phyloP scores from a whole-genome alignment of 2,113 vertebrate genomes.

The Cyprichromis sp. region DNA sequence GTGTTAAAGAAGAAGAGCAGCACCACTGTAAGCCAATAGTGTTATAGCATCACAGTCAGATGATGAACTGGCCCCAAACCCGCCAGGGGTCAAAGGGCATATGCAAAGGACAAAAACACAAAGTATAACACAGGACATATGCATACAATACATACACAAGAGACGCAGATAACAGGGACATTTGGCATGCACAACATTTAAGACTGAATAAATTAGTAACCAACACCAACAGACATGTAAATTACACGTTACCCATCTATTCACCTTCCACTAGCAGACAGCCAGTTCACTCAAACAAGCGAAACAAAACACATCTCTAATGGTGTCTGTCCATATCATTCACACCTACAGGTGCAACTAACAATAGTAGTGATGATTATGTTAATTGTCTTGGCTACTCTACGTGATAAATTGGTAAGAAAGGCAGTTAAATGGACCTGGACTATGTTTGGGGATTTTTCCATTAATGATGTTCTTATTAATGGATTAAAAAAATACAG shows the following conservation, averaged over 20 bases:
- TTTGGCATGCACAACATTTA: constrained; percentile 28
- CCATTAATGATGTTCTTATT: background rate
- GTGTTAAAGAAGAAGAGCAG: constrained; percentile 98
- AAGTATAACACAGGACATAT: constrained; percentile 7
- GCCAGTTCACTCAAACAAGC: background rate
- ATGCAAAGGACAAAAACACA: constrained; percentile 28
- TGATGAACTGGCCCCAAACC: constrained; percentile 65
- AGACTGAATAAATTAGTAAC: constrained; percentile 6
- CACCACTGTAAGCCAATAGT: constrained; percentile 93
- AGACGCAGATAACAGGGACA: background rate
- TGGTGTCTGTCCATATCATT: background rate
- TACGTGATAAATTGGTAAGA: background rate
- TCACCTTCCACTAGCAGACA: background rate
- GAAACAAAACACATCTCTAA: background rate
- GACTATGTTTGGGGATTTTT: background rate
- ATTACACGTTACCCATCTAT: background rate
- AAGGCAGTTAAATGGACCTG: background rate
- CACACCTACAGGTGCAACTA: background rate
- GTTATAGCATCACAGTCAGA: constrained; percentile 84
- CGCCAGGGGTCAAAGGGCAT: constrained; percentile 57
- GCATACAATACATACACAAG: background rate
- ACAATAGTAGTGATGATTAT: background rate
- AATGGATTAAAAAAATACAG: background rate
- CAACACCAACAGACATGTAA: background rate
- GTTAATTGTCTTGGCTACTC: background rate